Conservation (phyloP, 2,113 vertebrate genomes). For the Rattus rattus region DNA sequence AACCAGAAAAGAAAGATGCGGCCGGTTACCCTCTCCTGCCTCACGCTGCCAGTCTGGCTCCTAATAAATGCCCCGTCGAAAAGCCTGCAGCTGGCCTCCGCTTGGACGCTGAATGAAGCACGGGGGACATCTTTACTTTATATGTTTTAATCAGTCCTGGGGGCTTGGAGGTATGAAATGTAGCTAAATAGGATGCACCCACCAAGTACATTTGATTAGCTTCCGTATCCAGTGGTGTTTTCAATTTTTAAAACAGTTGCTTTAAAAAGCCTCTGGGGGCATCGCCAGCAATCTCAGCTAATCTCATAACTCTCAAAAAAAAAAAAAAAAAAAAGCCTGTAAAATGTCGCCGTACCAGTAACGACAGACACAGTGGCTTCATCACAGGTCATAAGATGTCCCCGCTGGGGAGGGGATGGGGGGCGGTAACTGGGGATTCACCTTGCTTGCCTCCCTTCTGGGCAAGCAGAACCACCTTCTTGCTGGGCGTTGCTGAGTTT, state of each 20-base stretch:
- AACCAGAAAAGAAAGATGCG: background rate
- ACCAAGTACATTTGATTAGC: conserved; percentile 71
- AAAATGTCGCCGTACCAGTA: conserved; percentile 56
- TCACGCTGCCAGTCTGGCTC: background rate
- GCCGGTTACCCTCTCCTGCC: background rate
- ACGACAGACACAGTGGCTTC: background rate
- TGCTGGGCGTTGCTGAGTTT: conserved; percentile 46
- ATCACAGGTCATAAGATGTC: background rate
- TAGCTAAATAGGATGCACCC: conserved; percentile 58
- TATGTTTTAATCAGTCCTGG: background rate
- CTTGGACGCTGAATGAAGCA: conserved; percentile 54
- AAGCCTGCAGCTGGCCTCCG: background rate
- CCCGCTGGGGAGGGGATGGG: background rate
- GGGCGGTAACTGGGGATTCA: background rate
- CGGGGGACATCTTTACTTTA: conserved; percentile 33
- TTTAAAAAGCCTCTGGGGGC: conserved; percentile 67
- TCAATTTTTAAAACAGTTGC: conserved; percentile 68
- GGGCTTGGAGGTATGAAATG: conserved; percentile 34
- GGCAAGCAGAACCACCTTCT: conserved; percentile 35
- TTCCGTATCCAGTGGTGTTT: conserved; percentile 17
- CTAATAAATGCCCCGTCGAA: background rate
- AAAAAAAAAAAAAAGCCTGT: conserved; percentile 16
- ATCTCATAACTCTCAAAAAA: conserved; percentile 68
- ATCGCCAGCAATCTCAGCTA: conserved; percentile 63
- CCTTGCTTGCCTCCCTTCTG: background rate